These are phyloP conservation scores for Anarhynchus alexandrinus DNA, from an alignment of 2,113 vertebrate species.

Conservation along the genomic window DNA sequence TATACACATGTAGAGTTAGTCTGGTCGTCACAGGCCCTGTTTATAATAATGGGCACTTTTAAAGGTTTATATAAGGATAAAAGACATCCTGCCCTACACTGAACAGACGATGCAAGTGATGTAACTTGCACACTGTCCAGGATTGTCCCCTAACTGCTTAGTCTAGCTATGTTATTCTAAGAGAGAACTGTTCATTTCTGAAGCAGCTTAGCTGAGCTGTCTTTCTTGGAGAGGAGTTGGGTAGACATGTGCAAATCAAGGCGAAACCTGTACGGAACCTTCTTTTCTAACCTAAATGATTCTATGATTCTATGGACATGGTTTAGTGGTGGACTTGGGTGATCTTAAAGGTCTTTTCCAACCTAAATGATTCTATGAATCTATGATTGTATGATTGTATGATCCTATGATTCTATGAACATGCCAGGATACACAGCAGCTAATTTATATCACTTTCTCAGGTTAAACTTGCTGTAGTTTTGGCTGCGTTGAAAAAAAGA, in stretches of 20 bases:
- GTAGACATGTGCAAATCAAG: not conserved
- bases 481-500: too few species aligned
- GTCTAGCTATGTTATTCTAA: not conserved
- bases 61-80: not conserved
- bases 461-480: not conserved
- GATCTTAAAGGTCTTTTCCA: too few species aligned
- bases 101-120: not conserved
- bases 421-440: not conserved
- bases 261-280: not conserved
- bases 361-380: too few species aligned
- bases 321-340: too few species aligned
- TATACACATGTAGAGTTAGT: rapidly evolving
- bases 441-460: not conserved
- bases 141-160: not conserved
- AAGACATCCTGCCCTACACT: not conserved
- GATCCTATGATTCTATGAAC: too few species aligned
- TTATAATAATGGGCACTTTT: not conserved
- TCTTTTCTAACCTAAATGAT: too few species aligned
- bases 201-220: not conserved
- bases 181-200: not conserved
- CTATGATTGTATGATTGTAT: too few species aligned
- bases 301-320: too few species aligned
- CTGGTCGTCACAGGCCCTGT: not conserved
- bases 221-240: not conserved
- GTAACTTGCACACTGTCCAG: not conserved